A percentile compares a stretch with the other conserved stretches of the same genome.
phyloP scores from a whole-genome alignment of 1,140 invertebrate species.

The Agrypnia vestita region DNA sequence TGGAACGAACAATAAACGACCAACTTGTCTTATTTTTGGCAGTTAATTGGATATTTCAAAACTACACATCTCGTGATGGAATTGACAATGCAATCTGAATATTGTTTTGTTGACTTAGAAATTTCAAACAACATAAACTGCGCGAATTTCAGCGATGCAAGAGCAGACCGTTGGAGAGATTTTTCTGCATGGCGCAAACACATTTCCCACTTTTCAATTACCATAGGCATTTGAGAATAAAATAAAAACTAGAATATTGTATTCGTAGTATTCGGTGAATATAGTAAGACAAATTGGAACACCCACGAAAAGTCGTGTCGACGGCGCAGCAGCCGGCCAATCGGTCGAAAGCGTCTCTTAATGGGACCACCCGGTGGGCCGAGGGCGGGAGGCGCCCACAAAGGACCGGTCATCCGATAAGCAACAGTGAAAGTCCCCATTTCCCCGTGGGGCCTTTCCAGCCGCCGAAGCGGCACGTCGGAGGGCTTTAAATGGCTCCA shows the following conservation, averaged over 20 bases:
- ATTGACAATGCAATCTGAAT: no score
- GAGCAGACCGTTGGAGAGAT: no score
- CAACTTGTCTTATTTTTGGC: no score
- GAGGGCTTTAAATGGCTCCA: neutral
- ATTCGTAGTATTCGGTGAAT: neutral
- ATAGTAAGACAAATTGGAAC: neutral
- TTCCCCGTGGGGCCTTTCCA: slow-evolving; percentile 26
- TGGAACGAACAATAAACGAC: no score
- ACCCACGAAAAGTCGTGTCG: neutral
- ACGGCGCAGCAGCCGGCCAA: neutral
- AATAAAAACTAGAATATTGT: no score
- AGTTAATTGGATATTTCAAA: no score
- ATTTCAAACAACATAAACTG: no score
- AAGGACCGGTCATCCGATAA: slow-evolving; percentile 55
- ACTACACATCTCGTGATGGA: no score
- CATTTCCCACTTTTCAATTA: neutral
- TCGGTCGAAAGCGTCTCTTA: slow-evolving; percentile 20
- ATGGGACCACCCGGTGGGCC: slow-evolving; percentile 49
- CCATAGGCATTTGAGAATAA: neutral
- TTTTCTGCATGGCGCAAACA: no score
- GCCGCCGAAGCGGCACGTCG: neutral
- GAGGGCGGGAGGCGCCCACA: slow-evolving; percentile 48
- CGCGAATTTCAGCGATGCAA: no score
- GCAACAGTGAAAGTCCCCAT: slow-evolving; percentile 56
- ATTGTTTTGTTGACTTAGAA: no score